Evolutionary conservation across 2,113 vertebrate genomes (phyloP).

Genomic region (Gadus macrocephalus): DNA sequence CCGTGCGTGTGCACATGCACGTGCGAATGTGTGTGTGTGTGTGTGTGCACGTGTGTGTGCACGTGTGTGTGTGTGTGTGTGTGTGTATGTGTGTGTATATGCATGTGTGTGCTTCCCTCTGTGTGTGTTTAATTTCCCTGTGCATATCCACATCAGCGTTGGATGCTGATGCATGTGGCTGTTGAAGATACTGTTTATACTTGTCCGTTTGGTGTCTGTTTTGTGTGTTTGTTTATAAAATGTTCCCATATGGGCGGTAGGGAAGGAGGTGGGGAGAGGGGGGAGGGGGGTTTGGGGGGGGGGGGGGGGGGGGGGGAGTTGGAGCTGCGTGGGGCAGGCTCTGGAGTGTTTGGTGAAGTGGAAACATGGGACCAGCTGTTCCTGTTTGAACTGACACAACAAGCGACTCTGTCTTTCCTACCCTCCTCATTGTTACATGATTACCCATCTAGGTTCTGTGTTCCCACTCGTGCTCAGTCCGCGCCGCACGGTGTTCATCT

Average conservation of each 20-base stretch:
- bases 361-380: constrained; percentile 48
- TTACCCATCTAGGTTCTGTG: neutral
- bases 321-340: neutral
- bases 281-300: neutral
- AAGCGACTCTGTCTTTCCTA: neutral
- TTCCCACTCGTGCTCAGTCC: too few relatives aligned
- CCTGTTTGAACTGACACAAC: constrained; percentile 24
- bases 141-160: too few relatives aligned
- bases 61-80: neutral
- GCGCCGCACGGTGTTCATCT: too few relatives aligned
- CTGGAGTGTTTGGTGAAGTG: constrained; percentile 26
- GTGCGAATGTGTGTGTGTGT: neutral
- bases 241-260: neutral
- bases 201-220: constrained; percentile 6
- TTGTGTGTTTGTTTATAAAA: constrained; percentile 26
- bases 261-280: neutral
- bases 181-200: neutral
- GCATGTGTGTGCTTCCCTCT: neutral
- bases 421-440: neutral
- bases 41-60: neutral
- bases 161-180: neutral
- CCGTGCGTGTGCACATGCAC: neutral
- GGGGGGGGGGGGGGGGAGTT: neutral
- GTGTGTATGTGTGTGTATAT: neutral
- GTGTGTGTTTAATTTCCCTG: neutral